Conservation (phyloP, 2,888 invertebrate species). For the Dichetophora obliterata region DNA sequence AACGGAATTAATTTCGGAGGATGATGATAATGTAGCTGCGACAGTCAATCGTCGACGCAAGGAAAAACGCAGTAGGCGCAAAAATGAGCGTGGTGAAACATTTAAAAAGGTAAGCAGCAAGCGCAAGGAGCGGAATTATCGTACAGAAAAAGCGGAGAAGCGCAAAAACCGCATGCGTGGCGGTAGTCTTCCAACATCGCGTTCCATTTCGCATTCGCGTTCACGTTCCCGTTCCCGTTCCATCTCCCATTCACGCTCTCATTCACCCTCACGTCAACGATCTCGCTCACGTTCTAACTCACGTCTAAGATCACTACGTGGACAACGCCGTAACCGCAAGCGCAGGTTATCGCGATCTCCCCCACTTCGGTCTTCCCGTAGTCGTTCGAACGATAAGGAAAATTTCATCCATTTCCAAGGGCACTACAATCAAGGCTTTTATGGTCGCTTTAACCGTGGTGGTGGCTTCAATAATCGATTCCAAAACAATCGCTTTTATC, state of each 20-base stretch:
- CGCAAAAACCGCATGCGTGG: conserved; percentile 38
- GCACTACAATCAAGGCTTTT: conserved; percentile 62
- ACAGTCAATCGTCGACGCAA: conserved; percentile 43
- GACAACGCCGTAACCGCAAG: conserved; percentile 42
- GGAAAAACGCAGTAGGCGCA: conserved; percentile 53
- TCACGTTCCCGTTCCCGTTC: conserved; percentile 49
- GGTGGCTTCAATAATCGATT: conserved; percentile 46
- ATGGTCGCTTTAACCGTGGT: conserved; percentile 40
- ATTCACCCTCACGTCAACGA: conserved; percentile 50
- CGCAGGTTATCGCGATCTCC: conserved; percentile 44
- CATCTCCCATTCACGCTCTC: conserved; percentile 46
- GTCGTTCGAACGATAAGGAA: conserved; percentile 65
- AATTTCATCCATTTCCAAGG: conserved; percentile 46
- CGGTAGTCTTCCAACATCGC: background rate
- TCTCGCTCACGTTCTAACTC: conserved; percentile 25
- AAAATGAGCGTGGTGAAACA: conserved; percentile 70
- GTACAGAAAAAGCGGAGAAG: conserved; percentile 75
- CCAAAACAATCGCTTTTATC: background rate
- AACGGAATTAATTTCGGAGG: conserved; percentile 83
- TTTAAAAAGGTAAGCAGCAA: conserved; percentile 87
- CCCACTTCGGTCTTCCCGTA: conserved; percentile 47
- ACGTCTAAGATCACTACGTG: conserved; percentile 32
- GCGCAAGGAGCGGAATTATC: conserved; percentile 83
- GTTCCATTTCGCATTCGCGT: conserved; percentile 50
- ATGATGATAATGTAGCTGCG: conserved; percentile 71